Evolutionary conservation across 1,140 invertebrate genomes (phyloP).

Genomic region (Stegodyphus dumicola): DNA sequence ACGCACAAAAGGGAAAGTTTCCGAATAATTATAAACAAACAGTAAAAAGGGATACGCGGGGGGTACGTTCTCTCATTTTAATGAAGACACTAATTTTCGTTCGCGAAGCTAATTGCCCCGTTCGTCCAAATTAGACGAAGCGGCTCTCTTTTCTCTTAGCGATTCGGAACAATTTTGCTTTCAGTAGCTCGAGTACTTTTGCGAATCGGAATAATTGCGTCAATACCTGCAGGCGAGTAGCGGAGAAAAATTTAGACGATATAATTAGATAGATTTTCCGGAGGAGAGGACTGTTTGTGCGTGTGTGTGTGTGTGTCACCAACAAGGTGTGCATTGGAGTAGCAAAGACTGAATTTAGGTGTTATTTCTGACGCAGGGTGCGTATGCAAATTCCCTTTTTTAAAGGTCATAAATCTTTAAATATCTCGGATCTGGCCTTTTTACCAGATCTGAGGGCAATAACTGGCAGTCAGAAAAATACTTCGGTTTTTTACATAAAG

Average conservation of each 20-base stretch:
- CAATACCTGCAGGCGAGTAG: slow-evolving; percentile 1
- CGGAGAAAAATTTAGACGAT: background rate
- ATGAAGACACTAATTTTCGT: slow-evolving; percentile 13
- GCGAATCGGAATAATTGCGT: background rate
- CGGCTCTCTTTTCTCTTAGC: background rate
- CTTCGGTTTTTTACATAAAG: too few relatives aligned
- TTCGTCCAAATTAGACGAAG: slow-evolving; percentile 22
- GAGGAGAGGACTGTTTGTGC: slow-evolving; percentile 5
- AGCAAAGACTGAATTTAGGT: too few relatives aligned
- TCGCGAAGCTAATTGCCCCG: slow-evolving; percentile 27
- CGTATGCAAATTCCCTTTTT: slow-evolving; percentile 19
- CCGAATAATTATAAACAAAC: slow-evolving; percentile 43
- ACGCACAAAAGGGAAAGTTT: slow-evolving; percentile 15
- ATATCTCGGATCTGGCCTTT: too few relatives aligned
- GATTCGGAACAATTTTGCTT: slow-evolving; percentile 12
- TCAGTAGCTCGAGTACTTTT: background rate
- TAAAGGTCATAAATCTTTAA: background rate
- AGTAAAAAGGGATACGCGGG: slow-evolving; percentile 13
- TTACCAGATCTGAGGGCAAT: too few relatives aligned
- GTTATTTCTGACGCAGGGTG: slow-evolving; percentile 1
- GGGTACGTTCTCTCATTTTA: background rate
- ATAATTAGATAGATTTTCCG: slow-evolving; percentile 41
- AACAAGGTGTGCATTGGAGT: background rate
- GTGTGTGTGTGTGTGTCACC: slow-evolving; percentile 21
- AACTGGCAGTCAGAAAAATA: too few relatives aligned